phyloP scores from a whole-genome alignment of 2,888 invertebrate genomes.

The Caenorhabditis plicata region DNA sequence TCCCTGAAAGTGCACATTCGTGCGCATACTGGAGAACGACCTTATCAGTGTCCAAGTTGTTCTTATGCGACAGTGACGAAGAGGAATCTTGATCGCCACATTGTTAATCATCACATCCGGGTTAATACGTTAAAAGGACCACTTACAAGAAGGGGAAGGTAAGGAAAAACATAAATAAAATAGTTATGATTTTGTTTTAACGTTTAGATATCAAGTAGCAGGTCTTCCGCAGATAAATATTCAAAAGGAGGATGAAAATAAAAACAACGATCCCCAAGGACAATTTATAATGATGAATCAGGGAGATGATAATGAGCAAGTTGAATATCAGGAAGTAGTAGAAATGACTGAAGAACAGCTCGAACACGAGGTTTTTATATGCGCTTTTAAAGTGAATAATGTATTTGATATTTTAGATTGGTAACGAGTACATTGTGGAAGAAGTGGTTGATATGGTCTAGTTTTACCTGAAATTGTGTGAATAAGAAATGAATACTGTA shows the following conservation, averaged over 20 bases:
- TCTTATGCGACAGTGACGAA: conserved; percentile 59
- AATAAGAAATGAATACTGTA: too few relatives aligned
- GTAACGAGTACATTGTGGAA: too few relatives aligned
- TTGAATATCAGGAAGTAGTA: neutral
- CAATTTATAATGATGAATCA: conserved; percentile 3
- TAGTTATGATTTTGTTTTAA: too few relatives aligned
- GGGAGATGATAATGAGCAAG: conserved; percentile 3
- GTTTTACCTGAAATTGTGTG: too few relatives aligned
- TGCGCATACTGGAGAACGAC: conserved; percentile 62
- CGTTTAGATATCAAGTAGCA: conserved; percentile 1
- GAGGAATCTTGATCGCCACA: conserved; percentile 61
- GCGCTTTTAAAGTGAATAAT: too few relatives aligned
- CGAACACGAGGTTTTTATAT: too few relatives aligned
- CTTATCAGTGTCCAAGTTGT: conserved; percentile 58
- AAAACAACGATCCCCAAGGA: neutral
- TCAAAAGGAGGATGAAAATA: too few relatives aligned
- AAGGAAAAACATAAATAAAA: neutral
- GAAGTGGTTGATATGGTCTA: too few relatives aligned
- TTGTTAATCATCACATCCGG: conserved; percentile 57
- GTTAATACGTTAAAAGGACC: conserved; percentile 37
- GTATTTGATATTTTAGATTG: too few relatives aligned
- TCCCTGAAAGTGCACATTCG: conserved; percentile 59
- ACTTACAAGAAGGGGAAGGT: conserved; percentile 37
- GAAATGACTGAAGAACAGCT: neutral
- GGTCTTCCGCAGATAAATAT: too few relatives aligned